Conservation (phyloP, 2,113 vertebrate species). For the Dolichallabes microphthalmus region DNA sequence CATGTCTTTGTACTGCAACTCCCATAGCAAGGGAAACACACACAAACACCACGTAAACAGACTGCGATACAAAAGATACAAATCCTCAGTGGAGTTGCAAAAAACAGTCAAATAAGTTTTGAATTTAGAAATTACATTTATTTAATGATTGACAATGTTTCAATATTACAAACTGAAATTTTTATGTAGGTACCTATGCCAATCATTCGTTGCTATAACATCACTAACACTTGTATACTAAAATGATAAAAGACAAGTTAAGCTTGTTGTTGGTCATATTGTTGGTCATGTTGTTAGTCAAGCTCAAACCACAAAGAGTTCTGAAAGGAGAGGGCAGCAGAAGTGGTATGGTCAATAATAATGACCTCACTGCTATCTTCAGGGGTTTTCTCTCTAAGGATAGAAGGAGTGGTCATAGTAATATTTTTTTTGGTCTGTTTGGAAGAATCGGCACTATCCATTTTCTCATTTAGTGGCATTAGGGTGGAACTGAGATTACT, state of each 20-base stretch:
- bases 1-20: too few relatives aligned
- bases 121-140: not conserved
- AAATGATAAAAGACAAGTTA: not conserved
- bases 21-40: too few relatives aligned
- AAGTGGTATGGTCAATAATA: constrained; percentile 75
- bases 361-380: constrained; percentile 71
- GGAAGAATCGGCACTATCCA: constrained; percentile 50
- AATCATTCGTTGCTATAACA: not conserved
- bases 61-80: too few relatives aligned
- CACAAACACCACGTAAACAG: too few relatives aligned
- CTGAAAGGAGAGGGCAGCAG: constrained; percentile 76
- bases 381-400: constrained; percentile 70
- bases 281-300: constrained; percentile 69
- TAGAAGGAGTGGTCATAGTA: not conserved
- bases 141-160: not conserved
- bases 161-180: not conserved
- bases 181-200: not conserved
- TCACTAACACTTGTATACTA: not conserved
- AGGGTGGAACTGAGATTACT: not conserved
- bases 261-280: not conserved
- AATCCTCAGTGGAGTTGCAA: not conserved
- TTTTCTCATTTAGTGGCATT: not conserved
- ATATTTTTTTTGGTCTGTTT: not conserved
- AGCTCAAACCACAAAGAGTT: constrained; percentile 83
- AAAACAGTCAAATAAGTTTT: not conserved